These are phyloP conservation scores for Sula dactylatra DNA, from an alignment of 2,113 vertebrate genomes.

Conservation along the genomic window DNA sequence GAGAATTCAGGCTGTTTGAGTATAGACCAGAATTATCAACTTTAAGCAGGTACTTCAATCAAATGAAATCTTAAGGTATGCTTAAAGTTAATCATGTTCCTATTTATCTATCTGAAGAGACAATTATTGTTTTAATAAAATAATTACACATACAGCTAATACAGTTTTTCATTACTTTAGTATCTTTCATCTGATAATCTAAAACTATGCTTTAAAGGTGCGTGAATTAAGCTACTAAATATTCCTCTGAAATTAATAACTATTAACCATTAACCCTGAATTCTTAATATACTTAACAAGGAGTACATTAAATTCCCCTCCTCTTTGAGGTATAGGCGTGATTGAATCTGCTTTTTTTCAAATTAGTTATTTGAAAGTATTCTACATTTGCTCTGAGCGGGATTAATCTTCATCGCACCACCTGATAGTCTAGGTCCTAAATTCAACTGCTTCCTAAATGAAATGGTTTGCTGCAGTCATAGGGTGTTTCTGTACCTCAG, in stretches of 20 bases:
- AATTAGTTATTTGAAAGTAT: background rate
- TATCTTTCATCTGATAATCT: background rate
- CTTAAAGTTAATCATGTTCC: background rate
- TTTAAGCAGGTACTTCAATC: background rate
- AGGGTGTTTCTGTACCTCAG: background rate
- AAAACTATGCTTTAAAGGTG: background rate
- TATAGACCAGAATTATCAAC: background rate
- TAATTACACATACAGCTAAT: background rate
- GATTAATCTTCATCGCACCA: background rate
- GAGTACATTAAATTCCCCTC: background rate
- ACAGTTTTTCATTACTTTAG: background rate
- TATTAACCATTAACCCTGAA: background rate
- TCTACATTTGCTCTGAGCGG: background rate
- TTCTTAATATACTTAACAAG: background rate
- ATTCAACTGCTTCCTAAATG: background rate
- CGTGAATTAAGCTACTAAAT: background rate
- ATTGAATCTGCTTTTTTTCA: background rate
- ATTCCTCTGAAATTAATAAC: background rate
- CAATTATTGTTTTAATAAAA: background rate
- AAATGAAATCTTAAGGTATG: background rate
- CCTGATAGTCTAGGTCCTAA: background rate
- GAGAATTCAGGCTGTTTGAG: background rate
- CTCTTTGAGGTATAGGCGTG: background rate
- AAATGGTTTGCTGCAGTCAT: background rate
- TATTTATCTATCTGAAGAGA: background rate